Evolutionary conservation across 1,140 invertebrate genomes (phyloP).

Genomic region (Vanessa tameamea): DNA sequence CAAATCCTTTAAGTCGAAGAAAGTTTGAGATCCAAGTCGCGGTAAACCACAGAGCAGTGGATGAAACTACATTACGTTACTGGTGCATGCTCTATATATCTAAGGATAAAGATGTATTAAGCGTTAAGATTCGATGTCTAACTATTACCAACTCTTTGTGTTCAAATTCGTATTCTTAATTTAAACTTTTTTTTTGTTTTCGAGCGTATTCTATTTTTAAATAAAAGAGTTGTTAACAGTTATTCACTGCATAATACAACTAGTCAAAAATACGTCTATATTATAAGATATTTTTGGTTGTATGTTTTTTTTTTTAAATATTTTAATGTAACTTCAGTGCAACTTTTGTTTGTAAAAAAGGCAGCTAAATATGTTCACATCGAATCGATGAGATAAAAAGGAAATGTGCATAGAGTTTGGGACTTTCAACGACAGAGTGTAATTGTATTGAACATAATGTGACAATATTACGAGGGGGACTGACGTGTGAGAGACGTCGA

Average conservation of each 20-base stretch:
- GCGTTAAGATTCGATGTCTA: background rate
- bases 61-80: conserved; percentile 10
- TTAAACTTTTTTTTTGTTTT: background rate
- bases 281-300: background rate
- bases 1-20: conserved; percentile 34
- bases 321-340: background rate
- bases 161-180: background rate
- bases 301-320: background rate
- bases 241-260: conserved; percentile 22
- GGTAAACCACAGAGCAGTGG: conserved; percentile 6
- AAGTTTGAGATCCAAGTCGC: conserved; percentile 26
- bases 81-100: conserved; percentile 22
- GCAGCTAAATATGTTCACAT: background rate
- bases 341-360: background rate
- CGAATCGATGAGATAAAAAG: conserved; percentile 8
- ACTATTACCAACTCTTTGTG: conserved; percentile 3
- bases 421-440: conserved; percentile 18
- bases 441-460: conserved; percentile 26
- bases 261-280: conserved; percentile 17
- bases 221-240: conserved; percentile 6
- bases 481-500: background rate
- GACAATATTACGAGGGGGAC: conserved; percentile 10
- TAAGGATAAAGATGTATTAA: conserved; percentile 22
- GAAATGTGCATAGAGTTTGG: conserved; percentile 11
- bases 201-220: background rate